These are phyloP conservation scores for Coptodon bakossiorum DNA, from an alignment of 2,113 vertebrate species.

Conservation along the genomic window DNA sequence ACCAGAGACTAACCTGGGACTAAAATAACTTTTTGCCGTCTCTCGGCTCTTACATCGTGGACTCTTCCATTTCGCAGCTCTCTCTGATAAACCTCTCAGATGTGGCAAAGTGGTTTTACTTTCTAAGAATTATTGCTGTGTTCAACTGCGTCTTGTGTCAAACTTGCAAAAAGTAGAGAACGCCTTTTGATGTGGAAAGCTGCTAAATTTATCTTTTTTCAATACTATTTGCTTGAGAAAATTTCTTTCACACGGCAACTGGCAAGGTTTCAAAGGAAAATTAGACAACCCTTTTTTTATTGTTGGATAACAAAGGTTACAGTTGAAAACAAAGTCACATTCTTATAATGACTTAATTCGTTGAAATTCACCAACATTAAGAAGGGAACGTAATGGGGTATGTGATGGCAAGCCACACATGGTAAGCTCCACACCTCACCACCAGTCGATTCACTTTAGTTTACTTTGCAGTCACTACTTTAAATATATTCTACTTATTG, in stretches of 20 bases:
- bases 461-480: background rate
- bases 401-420: background rate
- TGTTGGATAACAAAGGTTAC: background rate
- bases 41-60: background rate
- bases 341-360: background rate
- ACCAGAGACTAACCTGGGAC: background rate
- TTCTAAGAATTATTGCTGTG: background rate
- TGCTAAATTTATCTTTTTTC: background rate
- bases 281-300: background rate
- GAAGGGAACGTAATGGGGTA: background rate
- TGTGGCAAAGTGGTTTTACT: conserved; percentile 6
- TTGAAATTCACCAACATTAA: background rate
- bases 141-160: background rate
- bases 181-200: background rate
- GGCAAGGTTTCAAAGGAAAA: background rate
- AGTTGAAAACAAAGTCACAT: background rate
- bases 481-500: background rate
- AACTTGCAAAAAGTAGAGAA: background rate
- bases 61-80: background rate
- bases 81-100: background rate
- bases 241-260: background rate
- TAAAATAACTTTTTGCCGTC: background rate
- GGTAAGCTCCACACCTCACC: background rate
- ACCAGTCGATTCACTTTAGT: background rate
- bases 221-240: background rate